Base-by-base conservation (phyloP, 2,888 invertebrate species). In the Acleris holmiana region DNA sequence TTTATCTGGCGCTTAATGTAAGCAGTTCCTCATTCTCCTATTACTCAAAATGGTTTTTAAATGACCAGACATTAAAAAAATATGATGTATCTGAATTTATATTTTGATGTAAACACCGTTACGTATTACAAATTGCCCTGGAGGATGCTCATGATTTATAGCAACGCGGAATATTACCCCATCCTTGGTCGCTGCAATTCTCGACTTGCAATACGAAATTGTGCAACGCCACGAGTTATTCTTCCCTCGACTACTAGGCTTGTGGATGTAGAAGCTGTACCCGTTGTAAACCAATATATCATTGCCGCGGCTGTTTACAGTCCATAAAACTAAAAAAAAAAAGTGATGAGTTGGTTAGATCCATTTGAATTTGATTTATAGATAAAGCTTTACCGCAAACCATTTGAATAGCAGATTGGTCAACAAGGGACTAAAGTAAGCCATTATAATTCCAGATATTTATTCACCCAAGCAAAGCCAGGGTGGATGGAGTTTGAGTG, bases 241-340 rank as follows among this genome's bases (percentile, higher is more conserved):
- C 10, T 67, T 68, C 15, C 57, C 68, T 19, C 61, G 68, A 29
- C 51, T 54, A 23, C n/a, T 41, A n/a, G 46, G 18, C 8, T 56
- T 62, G 53, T 58, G 51, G 21, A 54, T 21, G 58, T 47, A 62
- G 35, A 51, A 68, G 5, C 58, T 23, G 35, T 64, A 67, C 1
- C 57, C 65, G 23, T 58, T 55, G 18, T 41, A 48, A 4, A 61
- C 5, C 40, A 57, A 40, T 2, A 49, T 0, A 7, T 25, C 54
- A 2, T 63, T 68, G 2, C 67, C 61, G 4, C 46, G 59, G 25
- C 13, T 8, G 29, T 64, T 71, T 0, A n/a, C 17, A 6, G 71
- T 71, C 71, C 73, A 75, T 6, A 56, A 58, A n/a, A 75, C 74
- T 76, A 29, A 29, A 29, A 29, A 25, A 29, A 25, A 29, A 29